phyloP scores from a whole-genome alignment of 2,113 vertebrate species.

The Apeltes quadracus region DNA sequence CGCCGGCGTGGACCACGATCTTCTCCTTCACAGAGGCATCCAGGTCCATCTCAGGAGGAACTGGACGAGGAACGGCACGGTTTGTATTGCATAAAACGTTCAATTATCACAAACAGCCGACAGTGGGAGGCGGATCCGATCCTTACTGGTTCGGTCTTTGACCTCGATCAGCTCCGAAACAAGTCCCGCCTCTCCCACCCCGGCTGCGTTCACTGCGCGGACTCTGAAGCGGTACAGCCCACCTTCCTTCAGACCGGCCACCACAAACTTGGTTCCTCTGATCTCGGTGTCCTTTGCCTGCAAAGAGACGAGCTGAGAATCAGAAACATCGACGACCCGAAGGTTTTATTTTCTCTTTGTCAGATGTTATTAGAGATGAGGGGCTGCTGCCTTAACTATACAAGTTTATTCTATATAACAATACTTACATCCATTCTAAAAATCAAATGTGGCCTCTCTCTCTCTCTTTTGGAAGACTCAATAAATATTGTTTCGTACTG shows the following conservation, averaged over 20 bases:
- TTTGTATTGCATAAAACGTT: neutral
- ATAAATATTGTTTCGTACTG: neutral
- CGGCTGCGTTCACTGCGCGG: constrained; percentile 91
- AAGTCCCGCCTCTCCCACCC: constrained; percentile 92
- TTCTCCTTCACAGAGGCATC: constrained; percentile 95
- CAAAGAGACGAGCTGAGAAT: constrained; percentile 1
- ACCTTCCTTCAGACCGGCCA: constrained; percentile 91
- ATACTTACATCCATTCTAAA: neutral
- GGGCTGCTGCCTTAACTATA: neutral
- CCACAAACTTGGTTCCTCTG: constrained; percentile 94
- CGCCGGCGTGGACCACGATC: constrained; percentile 97
- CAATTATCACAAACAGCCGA: neutral
- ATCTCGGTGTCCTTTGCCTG: constrained; percentile 97
- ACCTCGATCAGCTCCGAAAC: constrained; percentile 92
- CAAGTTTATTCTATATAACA: neutral
- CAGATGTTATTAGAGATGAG: neutral
- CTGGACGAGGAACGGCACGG: constrained; percentile 66
- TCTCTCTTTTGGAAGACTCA: too few relatives aligned
- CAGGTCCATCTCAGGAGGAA: constrained; percentile 92
- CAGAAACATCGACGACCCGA: neutral
- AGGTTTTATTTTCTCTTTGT: too few relatives aligned
- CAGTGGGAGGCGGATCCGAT: neutral
- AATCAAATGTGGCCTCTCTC: too few relatives aligned
- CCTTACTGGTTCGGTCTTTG: constrained; percentile 96
- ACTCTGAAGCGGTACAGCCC: constrained; percentile 95